Conservation (phyloP, 2,888 invertebrate genomes). For the Oxystoma pomonae region DNA sequence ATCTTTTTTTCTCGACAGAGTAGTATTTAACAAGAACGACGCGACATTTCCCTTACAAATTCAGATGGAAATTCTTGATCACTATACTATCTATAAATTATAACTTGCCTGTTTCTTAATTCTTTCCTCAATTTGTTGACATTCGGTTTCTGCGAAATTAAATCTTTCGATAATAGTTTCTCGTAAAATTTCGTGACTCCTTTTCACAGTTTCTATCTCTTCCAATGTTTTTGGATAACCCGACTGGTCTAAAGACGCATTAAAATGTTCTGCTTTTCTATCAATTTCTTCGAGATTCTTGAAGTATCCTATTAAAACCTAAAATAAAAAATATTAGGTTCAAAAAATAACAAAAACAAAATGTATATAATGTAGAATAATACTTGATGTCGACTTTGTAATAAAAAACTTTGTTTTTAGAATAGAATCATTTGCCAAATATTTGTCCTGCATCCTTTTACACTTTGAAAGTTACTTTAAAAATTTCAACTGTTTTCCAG, state of each 20-base stretch:
- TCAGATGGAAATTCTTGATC: neutral
- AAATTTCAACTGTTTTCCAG: no score
- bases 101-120: slow-evolving; percentile 57
- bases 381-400: no score
- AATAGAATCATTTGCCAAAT: no score
- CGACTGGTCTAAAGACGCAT: no score
- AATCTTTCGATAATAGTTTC: slow-evolving; percentile 63
- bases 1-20: no score
- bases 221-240: slow-evolving; percentile 49
- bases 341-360: neutral
- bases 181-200: slow-evolving; percentile 62
- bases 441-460: no score
- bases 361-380: neutral
- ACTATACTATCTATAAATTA: neutral
- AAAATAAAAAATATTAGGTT: slow-evolving; percentile 8
- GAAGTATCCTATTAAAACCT: slow-evolving; percentile 65
- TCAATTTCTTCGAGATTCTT: slow-evolving; percentile 62
- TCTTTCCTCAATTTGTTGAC: slow-evolving; percentile 62
- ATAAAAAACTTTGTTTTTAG: no score
- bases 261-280: slow-evolving; percentile 55
- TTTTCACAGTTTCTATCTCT: slow-evolving; percentile 53
- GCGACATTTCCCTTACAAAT: no score
- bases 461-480: no score
- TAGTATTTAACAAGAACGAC: no score
- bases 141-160: slow-evolving; percentile 62